These are phyloP conservation scores for Scatophagus argus DNA, from an alignment of 2,113 vertebrate species.

Conservation along the genomic window DNA sequence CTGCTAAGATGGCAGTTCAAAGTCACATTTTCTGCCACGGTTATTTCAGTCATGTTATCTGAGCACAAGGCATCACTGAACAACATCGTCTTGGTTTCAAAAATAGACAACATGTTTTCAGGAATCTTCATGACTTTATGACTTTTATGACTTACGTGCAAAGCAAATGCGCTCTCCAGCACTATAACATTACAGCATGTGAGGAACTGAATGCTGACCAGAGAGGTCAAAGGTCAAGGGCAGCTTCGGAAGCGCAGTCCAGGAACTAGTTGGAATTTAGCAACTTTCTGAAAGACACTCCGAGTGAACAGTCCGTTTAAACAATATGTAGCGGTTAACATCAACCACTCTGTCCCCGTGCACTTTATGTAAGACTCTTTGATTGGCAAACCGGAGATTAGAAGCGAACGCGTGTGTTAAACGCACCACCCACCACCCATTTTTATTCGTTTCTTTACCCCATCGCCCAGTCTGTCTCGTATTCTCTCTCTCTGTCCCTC, in stretches of 20 bases:
- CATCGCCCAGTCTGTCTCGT: background rate
- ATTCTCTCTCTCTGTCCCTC: conserved; percentile 22
- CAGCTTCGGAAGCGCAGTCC: background rate
- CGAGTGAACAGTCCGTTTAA: background rate
- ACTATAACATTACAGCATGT: background rate
- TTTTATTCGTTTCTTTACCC: conserved; percentile 39
- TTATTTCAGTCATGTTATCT: conserved; percentile 3
- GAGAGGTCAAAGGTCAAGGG: conserved; percentile 63
- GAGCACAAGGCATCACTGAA: background rate
- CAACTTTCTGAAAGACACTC: background rate
- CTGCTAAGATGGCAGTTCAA: background rate
- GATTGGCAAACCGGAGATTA: conserved; percentile 63
- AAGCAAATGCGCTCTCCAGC: background rate
- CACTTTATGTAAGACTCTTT: conserved; percentile 24
- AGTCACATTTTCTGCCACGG: background rate
- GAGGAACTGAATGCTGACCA: background rate
- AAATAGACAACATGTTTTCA: background rate
- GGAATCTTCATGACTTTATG: background rate
- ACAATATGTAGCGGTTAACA: conserved; percentile 2
- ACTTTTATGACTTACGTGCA: too few relatives aligned
- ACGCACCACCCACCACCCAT: conserved; percentile 66
- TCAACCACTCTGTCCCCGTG: background rate
- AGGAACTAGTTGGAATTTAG: background rate
- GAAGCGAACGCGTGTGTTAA: conserved; percentile 34
- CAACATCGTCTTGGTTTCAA: background rate